Conservation (phyloP, 2,113 vertebrate species). For the Nothoprocta pentlandii region DNA sequence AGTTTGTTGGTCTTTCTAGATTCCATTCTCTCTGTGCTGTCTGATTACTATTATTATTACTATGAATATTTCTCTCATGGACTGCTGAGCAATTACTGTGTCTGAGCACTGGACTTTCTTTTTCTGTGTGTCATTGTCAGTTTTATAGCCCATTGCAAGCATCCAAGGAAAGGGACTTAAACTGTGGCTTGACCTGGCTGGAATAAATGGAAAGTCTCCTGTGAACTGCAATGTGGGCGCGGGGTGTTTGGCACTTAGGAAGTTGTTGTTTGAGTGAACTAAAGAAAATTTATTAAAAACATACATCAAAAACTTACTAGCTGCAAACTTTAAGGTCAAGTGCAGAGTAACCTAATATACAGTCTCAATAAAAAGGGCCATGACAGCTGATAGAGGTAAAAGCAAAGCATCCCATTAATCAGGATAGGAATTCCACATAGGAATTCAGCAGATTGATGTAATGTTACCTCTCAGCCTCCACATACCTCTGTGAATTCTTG, state of each 20-base stretch:
- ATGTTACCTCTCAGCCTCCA: background rate
- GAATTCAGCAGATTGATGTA: background rate
- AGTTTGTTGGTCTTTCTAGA: constrained; percentile 15
- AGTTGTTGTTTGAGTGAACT: background rate
- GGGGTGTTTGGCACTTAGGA: background rate
- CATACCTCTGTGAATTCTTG: background rate
- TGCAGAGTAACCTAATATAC: background rate
- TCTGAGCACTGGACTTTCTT: background rate
- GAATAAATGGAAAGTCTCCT: background rate
- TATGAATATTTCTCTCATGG: background rate
- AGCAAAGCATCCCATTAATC: background rate
- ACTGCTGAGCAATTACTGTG: constrained; percentile 5
- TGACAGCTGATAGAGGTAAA: background rate
- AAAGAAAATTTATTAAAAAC: constrained; percentile 4
- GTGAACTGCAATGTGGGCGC: rapidly evolving
- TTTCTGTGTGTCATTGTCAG: background rate
- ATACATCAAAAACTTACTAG: background rate
- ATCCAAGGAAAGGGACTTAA: background rate
- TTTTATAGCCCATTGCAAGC: background rate
- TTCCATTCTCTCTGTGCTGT: background rate
- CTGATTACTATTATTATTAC: background rate
- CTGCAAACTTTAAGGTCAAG: background rate
- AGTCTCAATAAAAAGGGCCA: background rate
- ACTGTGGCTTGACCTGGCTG: constrained; percentile 6
- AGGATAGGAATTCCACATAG: background rate